Base-by-base conservation (phyloP, 2,113 vertebrate species). In the Nannospalax galili region DNA sequence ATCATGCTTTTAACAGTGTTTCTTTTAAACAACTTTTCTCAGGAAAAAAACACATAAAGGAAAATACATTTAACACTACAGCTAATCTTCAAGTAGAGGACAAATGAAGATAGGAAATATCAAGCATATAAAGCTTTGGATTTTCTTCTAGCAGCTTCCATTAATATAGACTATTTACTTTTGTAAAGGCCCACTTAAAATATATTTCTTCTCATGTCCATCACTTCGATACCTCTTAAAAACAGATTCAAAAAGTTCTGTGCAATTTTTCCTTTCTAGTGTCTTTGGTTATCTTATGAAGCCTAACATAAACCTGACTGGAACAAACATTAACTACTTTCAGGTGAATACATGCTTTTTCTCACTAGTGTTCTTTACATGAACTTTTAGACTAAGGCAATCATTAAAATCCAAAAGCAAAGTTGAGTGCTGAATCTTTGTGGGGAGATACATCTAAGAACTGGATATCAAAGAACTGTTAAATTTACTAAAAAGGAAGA, bases 401-500 rank as follows among this genome's bases (percentile, higher is more conserved):
- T 45, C 37, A 69, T 90, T 85, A 88, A 84, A 74, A 77, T 16
- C 7, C 17, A n/a, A 0, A 74, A 84, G 26, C 74, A 86, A 1
- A 28, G n/a, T 72, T 84, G 72, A 94, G 28, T 80, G 7, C 24
- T 88, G 67, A 92, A 52, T 88, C 37, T 69, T 24, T 26, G 30
- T 92, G 17, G 17, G 52, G 5, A 85, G 16, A 73, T 45, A 2
- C 37, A 90, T 45, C 45, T 40, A 67, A 94, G 77, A 93, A 74
- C 16, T 93, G 3, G 12, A 48, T 60, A 67, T 80, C 15, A 52
- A 90, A 69, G 75, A 84, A 37, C 30, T 79, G 40, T 90, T 92
- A 92, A 88, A 67, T 92, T 79, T 19, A 37, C 78, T 28, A 19
- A 74, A 84, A 95, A 94, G 65, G 28, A 69, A 92, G 60, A 79